Base-by-base conservation (phyloP, 2,888 invertebrate species). In the Melieria crassipennis region DNA sequence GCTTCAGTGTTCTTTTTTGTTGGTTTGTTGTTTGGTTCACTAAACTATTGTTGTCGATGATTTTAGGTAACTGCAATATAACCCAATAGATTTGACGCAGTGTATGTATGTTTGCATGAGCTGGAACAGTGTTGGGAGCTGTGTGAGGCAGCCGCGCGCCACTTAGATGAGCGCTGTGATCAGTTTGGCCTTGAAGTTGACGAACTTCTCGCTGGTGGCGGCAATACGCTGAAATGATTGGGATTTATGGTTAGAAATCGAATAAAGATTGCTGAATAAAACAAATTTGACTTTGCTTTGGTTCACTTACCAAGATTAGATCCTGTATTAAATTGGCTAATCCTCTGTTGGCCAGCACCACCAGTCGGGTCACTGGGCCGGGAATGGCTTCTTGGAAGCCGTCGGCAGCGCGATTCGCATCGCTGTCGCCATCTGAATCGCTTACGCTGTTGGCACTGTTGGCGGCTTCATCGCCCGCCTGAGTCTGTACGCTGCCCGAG, bases 171-270 rank as follows among this genome's bases (percentile, higher is more conserved):
- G 92, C 80, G 95, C 93, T 83, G 95, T 95, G 88, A 95, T 93
- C 84, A 95, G 89, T 89, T 94, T 92, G 86, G 95, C 95, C 89
- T 95, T 95, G 92, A 94, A 95, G 92, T 95, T 95, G 84, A 95
- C 95, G 89, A 95, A 92, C 88, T 94, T 91, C 88, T 95, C 95
- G 86, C 95, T 95, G 85, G 95, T 95, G 87, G 94, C 94, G 73
- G 95, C 95, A 87, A 95, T 89, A 81, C 92, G 92, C 92, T 92
- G 87, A 68, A 87, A 87, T 79, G 75, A 77, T 80, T 82, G 78
- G 43, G 43, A 57, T 7, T 64, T 1, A 42, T 30, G 11, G 10
- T 42, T n/a, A 13, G 5, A 11, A n/a, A 67, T 10, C 11, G 43
- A 64, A 9, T 11, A 10, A 2, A 1, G 9, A 65, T n/a, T 11